Evolutionary conservation across 1,140 invertebrate species (phyloP), one percentile per base, ranked within the genome.

Genomic region (Heliconius eleuchia): DNA sequence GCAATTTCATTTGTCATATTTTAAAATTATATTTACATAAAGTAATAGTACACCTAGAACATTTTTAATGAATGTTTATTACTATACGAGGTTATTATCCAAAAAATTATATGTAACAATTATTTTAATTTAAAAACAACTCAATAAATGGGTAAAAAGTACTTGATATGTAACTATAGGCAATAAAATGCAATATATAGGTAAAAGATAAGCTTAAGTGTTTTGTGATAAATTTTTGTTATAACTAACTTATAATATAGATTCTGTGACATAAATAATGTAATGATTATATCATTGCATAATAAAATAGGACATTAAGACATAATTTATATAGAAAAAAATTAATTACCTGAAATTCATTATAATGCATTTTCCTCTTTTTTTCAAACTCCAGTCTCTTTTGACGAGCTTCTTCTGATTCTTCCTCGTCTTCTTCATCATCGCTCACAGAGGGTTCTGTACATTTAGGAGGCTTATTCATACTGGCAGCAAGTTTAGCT

Each of bases 321-420:
- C 19, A 23, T 9, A 23, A 18, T 52, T 57, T 9, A 11, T n/a
- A 57, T 23, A n/a, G 16, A 55, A 55, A 55, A 19, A 52, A 55
- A 55, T n/a, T 55, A n/a, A n/a, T 23, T 83, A 93, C 92, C 89
- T 98, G 97, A 92, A 98, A 99, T 93, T 99, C 99, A 93, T 99
- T 99, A 94, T 99, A 99, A 92, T 99, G 99, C 80, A 97, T 96
- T 95, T 99, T 99, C 76, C 99, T 96, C 92, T 99, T 99, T 60
- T 97, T 96, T 92, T 99, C 97, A 91, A 99, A 99, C 80, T 96
- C 96, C 89, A 97, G 96, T 82, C 96, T 95, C 85, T 96, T 95
- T 73, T 96, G 95, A 74, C 96, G 96, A 57, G 96, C 96, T 50
- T 97, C 96, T 30, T 96, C 95, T 8, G 96, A 95, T 81, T 96